phyloP scores from a whole-genome alignment of 2,113 vertebrate genomes.

The Nyctereutes procyonoides region DNA sequence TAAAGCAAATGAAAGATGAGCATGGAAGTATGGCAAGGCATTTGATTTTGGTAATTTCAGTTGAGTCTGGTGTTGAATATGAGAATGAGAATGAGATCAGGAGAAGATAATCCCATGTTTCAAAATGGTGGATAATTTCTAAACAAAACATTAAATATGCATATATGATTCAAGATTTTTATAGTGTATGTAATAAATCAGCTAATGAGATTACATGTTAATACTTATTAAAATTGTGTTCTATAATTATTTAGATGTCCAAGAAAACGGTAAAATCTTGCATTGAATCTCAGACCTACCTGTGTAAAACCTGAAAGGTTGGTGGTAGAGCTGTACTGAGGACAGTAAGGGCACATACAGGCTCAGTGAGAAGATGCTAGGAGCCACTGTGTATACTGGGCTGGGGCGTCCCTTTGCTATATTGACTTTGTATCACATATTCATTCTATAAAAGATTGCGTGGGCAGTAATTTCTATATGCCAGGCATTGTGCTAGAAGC shows the following conservation, averaged over 20 bases:
- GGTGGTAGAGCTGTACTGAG: background rate
- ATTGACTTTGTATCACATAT: background rate
- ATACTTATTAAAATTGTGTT: background rate
- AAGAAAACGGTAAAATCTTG: background rate
- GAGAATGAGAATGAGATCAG: background rate
- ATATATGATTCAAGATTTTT: background rate
- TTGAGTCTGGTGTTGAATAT: background rate
- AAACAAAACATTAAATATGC: background rate
- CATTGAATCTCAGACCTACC: background rate
- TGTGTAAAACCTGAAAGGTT: background rate
- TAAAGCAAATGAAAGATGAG: background rate
- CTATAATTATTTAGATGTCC: background rate
- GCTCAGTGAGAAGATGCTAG: background rate
- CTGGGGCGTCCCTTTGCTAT: background rate
- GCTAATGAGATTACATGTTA: background rate
- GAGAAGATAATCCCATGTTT: background rate
- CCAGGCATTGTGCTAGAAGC: background rate
- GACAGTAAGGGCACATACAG: background rate
- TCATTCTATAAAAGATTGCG: background rate
- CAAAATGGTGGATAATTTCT: background rate
- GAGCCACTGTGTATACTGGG: background rate
- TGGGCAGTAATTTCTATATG: background rate
- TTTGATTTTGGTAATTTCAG: background rate
- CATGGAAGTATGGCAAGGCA: background rate
- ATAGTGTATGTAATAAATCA: background rate